Conservation (phyloP, 2,113 vertebrate genomes). For the Epinephelus cyanopodus region DNA sequence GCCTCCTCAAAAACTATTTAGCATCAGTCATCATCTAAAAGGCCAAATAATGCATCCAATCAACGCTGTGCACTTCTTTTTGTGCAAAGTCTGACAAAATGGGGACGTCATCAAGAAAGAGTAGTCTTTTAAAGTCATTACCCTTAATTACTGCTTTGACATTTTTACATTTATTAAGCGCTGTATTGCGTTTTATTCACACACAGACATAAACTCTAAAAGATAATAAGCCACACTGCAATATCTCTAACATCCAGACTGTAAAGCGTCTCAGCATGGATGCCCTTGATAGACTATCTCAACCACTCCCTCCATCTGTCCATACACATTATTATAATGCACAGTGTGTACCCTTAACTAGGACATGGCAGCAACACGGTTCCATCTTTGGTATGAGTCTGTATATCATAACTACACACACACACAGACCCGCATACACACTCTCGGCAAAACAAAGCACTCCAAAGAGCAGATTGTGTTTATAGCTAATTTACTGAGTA, state of each 20-base stretch:
- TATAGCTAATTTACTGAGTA: conserved; percentile 70
- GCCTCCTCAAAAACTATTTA: conserved; percentile 49
- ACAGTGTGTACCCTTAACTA: conserved; percentile 60
- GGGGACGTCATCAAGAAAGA: neutral
- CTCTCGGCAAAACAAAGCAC: conserved; percentile 18
- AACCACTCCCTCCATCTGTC: conserved; percentile 77
- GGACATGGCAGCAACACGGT: conserved; percentile 57
- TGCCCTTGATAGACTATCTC: conserved; percentile 70
- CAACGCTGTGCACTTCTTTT: conserved; percentile 27
- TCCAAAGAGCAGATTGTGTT: conserved; percentile 64
- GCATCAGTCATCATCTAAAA: conserved; percentile 64
- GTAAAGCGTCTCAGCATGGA: conserved; percentile 68
- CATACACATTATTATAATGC: conserved; percentile 47
- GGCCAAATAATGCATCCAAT: conserved; percentile 65
- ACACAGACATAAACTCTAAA: neutral
- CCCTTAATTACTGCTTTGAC: conserved; percentile 32
- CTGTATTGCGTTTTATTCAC: conserved; percentile 23
- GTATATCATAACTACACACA: conserved; percentile 25
- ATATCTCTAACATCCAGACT: conserved; percentile 53
- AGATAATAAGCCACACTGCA: conserved; percentile 53
- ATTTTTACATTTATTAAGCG: conserved; percentile 37
- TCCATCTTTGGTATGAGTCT: conserved; percentile 43
- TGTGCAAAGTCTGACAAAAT: conserved; percentile 22
- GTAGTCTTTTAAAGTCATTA: conserved; percentile 19
- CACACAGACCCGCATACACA: neutral